Base-by-base conservation (phyloP, 2,797 vertebrate species). In the Distichodus sexfasciatus region DNA sequence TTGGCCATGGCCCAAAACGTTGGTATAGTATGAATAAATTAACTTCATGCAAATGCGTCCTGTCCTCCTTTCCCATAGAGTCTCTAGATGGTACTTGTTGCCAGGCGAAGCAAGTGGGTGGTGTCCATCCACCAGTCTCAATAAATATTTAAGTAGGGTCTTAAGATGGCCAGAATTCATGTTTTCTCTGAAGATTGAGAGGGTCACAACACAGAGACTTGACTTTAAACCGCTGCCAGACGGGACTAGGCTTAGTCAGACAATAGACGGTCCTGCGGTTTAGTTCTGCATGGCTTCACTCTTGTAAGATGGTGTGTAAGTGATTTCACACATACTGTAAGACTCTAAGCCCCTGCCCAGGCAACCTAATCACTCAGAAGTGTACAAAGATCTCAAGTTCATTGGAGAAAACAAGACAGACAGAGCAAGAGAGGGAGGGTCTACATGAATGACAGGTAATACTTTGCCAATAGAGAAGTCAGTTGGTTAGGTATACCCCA, bases 171-270 rank as follows among this genome's bases (percentile, higher is more conserved):
- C 31, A 21, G 40, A 79, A 83, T 83, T 82, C 70, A 78, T 80
- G 72, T 67, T 66, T 74, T 66, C 75, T 75, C 62, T 70, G 66
- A 85, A 79, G 76, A 76, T 70, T 58, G 76, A 82, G 82, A 76
- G 77, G 76, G 74, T 78, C 83, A 79, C 71, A 77, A 75, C 79
- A 44, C 9, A 19, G 75, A 77, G 71, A 75, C 62, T 79, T 83
- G 87, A 88, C 85, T 86, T 84, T 73, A 74, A 79, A 82, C 77
- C 28, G 50, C 72, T 75, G 85, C 84, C 85, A 91, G 86, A 84
- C 81, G 71, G 82, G 80, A 26, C 75, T 28, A 62, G 71, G 81
- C 74, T 82, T 78, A 76, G 81, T 71, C 1, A 6, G 71, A 81
- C 77, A 78, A 83, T 51, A 29, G 68, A 81, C 65, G 77, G 74